A percentile compares a stretch with the other conserved stretches of the same genome.
Conservation (phyloP, 1,140 invertebrate genomes). For the Drosophila hydei region DNA sequence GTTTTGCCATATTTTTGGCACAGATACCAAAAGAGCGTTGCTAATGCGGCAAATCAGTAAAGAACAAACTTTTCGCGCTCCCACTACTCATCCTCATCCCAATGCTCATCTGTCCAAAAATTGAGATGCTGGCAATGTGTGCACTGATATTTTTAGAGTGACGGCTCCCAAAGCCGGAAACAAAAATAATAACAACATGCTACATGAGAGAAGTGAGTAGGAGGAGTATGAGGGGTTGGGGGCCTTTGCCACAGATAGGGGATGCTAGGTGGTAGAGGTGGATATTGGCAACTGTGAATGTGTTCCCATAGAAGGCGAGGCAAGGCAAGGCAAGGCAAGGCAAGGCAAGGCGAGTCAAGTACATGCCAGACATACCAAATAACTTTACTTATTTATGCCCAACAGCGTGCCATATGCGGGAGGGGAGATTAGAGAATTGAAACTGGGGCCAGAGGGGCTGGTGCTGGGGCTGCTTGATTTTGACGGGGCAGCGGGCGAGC, state of each 20-base stretch:
- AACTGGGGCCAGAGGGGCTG: neutral
- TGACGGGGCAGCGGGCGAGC: neutral
- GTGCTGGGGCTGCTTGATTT: neutral
- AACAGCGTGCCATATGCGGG: slow-evolving; percentile 28
- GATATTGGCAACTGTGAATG: slow-evolving; percentile 6
- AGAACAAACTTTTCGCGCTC: slow-evolving; percentile 4
- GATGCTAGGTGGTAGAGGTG: neutral
- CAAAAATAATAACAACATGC: slow-evolving; percentile 53
- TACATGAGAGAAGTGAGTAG: neutral
- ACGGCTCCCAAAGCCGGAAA: slow-evolving; percentile 18
- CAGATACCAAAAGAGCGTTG: slow-evolving; percentile 30
- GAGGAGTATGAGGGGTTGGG: neutral
- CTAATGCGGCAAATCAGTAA: slow-evolving; percentile 30
- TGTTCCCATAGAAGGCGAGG: neutral
- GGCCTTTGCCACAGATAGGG: neutral
- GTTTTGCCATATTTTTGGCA: slow-evolving; percentile 58
- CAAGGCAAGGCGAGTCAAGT: slow-evolving; percentile 27
- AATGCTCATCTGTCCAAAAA: slow-evolving; percentile 15
- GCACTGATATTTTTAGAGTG: slow-evolving; percentile 52
- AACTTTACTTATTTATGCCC: slow-evolving; percentile 72
- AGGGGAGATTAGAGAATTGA: slow-evolving; percentile 1
- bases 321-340: neutral
- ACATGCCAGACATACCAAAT: slow-evolving; percentile 77
- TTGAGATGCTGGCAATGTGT: slow-evolving; percentile 79
- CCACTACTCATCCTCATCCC: neutral